Evolutionary conservation across 1,140 invertebrate species (phyloP), one percentile per base, ranked within the genome.

Genomic region (Tetragnatha versicolor): DNA sequence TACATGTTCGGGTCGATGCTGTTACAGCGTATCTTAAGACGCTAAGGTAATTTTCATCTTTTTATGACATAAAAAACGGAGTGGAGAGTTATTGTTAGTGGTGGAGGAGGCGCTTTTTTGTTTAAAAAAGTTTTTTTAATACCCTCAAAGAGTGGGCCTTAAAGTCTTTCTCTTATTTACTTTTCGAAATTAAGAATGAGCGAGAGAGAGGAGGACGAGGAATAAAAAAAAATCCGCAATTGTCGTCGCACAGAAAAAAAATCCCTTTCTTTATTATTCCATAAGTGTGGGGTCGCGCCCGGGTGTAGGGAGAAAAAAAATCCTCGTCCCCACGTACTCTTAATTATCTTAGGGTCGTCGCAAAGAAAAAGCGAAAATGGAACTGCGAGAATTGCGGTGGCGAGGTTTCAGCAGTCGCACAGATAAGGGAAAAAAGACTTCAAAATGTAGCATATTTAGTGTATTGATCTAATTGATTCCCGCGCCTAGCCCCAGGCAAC

Each of bases 401-500:
- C 47, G 72, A 14, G 10, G 12, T 29, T 31, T 37, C 33, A 25
- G n/a, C 7, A 42, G 37, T 35, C 55, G 33, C 42, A 22, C 0
- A 75, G 72, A 63, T 63, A 77, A 65, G 60, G n/a, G 49, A 29
- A 49, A 51, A n/a, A n/a, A 22, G 35, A 20, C 73, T 77, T 77
- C 60, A 77, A 77, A 77, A 77, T 66, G 73, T 66, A 77, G 73
- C 73, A 77, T 77, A 66, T 77, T 77, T 75, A 75, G 42, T 35
- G 45, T 60, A 66, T 77, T 53, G 60, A 66, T 65, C 61, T 65
- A 77, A 65, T 77, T 65, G 61, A 65, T 77, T 66, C 55, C 45
- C 42, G 55, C 73, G 55, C 73, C 31, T 45, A 51, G 39, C 73
- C 73, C 10, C 25, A 22, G 73, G 73, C 73, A 20, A 65, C 25